Evolutionary conservation across 2,888 invertebrate species (phyloP).

Genomic region (Ecdyonurus torrentis): DNA sequence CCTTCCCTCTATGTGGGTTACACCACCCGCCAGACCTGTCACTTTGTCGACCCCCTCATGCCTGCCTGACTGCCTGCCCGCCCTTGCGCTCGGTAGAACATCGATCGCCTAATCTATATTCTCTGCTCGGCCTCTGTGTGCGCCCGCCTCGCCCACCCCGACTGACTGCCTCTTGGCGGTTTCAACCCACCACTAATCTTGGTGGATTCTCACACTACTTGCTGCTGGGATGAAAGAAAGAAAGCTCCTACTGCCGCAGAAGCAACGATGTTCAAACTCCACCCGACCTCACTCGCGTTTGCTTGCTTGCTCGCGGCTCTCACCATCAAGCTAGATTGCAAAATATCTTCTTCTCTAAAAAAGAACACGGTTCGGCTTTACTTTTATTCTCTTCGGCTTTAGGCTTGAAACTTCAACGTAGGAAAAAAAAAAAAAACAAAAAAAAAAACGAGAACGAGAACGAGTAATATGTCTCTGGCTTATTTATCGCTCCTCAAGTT

Average conservation of each 20-base stretch:
- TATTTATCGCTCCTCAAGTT: too few species aligned
- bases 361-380: background rate
- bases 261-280: background rate
- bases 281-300: background rate
- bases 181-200: background rate
- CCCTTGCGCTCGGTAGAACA: slow-evolving; percentile 10
- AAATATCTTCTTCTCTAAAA: background rate
- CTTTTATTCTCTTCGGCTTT: background rate
- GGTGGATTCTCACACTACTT: background rate
- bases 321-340: background rate
- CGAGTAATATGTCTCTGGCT: too few species aligned
- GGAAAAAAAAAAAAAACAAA: too few species aligned
- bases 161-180: background rate
- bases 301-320: background rate
- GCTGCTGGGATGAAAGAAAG: background rate
- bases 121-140: slow-evolving; percentile 1
- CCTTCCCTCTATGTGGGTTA: slow-evolving; percentile 7
- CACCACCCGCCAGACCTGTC: slow-evolving; percentile 1
- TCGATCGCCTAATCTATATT: slow-evolving; percentile 9
- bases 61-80: background rate
- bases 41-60: slow-evolving; percentile 1
- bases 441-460: too few species aligned
- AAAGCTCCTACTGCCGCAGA: background rate
- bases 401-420: too few species aligned
- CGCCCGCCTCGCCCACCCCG: slow-evolving; percentile 1